A percentile compares a stretch with the other conserved stretches of the same genome.
phyloP scores from a whole-genome alignment of 2,888 invertebrate species.

The Diadegma fenestrale region DNA sequence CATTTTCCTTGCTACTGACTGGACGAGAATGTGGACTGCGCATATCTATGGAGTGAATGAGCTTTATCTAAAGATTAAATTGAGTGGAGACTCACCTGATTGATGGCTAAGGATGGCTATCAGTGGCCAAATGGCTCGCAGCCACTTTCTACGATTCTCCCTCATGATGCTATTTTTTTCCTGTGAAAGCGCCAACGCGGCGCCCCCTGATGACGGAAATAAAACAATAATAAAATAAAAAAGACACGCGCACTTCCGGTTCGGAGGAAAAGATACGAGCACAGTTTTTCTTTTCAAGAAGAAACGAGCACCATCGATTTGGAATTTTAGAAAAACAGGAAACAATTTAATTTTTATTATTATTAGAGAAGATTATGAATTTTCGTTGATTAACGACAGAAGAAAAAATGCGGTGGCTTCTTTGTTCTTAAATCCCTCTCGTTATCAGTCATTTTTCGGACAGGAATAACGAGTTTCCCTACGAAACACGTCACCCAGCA shows the following conservation, averaged over 20 bases:
- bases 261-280: constrained; percentile 19
- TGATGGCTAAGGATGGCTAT: constrained; percentile 80
- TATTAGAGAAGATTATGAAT: background rate
- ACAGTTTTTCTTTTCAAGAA: constrained; percentile 18
- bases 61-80: constrained; percentile 2
- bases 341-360: background rate
- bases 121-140: constrained; percentile 78
- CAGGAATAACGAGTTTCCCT: constrained; percentile 28
- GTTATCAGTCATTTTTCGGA: constrained; percentile 63
- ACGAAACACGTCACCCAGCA: constrained; percentile 11
- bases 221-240: constrained; percentile 2
- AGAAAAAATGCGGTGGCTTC: constrained; percentile 1
- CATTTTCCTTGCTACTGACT: background rate
- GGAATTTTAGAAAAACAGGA: background rate
- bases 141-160: constrained; percentile 80
- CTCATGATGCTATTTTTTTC: constrained; percentile 75
- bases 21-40: background rate
- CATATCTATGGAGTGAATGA: background rate
- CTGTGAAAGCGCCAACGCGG: constrained; percentile 25
- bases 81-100: constrained; percentile 76
- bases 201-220: constrained; percentile 11
- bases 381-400: background rate
- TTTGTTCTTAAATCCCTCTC: constrained; percentile 28
- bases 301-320: constrained; percentile 8
- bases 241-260: constrained; percentile 38